Evolutionary conservation across 1,140 invertebrate species (phyloP), one percentile per base, ranked within the genome.

Genomic region (Papilio polyxenes): DNA sequence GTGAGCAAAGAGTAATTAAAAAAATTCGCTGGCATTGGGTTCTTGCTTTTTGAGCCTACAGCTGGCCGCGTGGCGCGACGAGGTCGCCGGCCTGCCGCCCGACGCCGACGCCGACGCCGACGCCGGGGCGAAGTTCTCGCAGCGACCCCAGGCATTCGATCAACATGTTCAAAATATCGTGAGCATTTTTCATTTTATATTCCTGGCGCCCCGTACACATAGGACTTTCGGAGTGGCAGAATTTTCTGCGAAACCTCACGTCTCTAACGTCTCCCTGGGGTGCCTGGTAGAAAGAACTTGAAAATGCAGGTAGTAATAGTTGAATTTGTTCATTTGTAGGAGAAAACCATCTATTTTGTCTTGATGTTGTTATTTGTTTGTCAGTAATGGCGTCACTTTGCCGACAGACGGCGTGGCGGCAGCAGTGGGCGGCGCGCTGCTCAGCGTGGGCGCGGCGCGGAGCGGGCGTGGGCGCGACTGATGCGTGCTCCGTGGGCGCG

Each of bases 31-130:
- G n/a, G n/a, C n/a, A n/a, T n/a, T n/a, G n/a, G n/a, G n/a, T n/a
- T n/a, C n/a, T n/a, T n/a, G n/a, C n/a, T n/a, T n/a, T n/a, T n/a
- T n/a, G n/a, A n/a, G n/a, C n/a, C n/a, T n/a, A n/a, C n/a, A n/a
- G n/a, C n/a, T n/a, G n/a, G 76, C 85, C 20, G 84, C 79, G 1
- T 89, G 88, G 87, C 83, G 82, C 0, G 69, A 85, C 20, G 81
- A 74, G n/a, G 8, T n/a, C 59, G 7, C 72, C 31, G 37, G 8
- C n/a, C 17, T 40, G 59, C 75, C 20, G 40, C 56, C 49, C 49
- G 23, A 31, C 23, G 23, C 23, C 23, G 23, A 31, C 23, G 23
- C 23, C 23, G 0, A 49, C 78, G 20, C 51, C 59, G 31, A 9
- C 51, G 49, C 0, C 1, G 65, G 72, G 49, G 13, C 75, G 40